Conservation (phyloP, 2,113 vertebrate genomes). For the Genyomyrus donnyi region DNA sequence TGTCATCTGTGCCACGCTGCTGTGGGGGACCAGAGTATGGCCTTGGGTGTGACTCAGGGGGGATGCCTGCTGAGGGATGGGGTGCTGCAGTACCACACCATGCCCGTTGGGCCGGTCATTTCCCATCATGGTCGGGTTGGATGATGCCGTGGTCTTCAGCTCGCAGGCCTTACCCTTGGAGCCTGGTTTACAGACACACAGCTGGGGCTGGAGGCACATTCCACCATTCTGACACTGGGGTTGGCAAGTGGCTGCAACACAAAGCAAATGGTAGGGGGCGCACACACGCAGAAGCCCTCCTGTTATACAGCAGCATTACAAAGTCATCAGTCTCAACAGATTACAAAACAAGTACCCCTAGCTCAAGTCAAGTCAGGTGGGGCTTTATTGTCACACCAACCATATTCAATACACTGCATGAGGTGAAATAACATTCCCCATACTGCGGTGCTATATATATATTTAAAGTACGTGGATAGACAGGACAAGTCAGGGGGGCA, state of each 20-base stretch:
- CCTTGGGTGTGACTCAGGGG: constrained; percentile 53
- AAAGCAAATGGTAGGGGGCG: constrained; percentile 32
- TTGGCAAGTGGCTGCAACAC: constrained; percentile 76
- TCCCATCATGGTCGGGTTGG: constrained; percentile 49
- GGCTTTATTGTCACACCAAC: not conserved
- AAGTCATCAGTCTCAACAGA: not conserved
- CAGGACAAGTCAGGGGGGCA: not conserved
- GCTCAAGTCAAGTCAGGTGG: not conserved
- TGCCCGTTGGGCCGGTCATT: constrained; percentile 55
- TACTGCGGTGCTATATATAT: not conserved
- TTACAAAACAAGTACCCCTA: not conserved
- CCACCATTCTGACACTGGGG: constrained; percentile 93
- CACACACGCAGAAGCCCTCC: not conserved
- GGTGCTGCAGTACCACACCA: constrained; percentile 64
- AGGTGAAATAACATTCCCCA: not conserved
- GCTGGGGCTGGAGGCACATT: constrained; percentile 88
- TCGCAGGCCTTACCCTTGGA: constrained; percentile 84
- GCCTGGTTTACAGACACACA: constrained; percentile 89
- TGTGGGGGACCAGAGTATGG: constrained; percentile 52
- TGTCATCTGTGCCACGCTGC: constrained; percentile 74
- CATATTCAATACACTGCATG: not conserved
- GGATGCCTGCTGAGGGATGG: constrained; percentile 67
- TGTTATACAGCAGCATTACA: not conserved
- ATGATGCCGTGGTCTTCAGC: constrained; percentile 58
- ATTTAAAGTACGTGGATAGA: not conserved